Conservation (phyloP, 2,113 vertebrate species). For the Mola mola region DNA sequence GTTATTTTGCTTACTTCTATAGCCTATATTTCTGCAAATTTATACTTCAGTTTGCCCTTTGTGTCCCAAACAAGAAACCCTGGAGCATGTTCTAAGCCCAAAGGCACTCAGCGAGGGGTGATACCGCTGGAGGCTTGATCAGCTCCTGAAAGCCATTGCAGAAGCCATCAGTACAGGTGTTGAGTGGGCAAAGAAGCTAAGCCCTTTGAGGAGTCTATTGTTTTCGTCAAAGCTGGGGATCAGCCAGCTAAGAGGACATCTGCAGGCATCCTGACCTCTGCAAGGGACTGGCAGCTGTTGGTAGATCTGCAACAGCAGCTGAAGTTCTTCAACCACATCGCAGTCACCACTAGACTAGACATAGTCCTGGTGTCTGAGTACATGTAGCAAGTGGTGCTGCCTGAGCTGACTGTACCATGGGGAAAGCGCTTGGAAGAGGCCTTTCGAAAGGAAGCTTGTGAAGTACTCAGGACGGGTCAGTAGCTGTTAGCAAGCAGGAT, state of each 20-base stretch:
- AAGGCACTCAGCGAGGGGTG: background rate
- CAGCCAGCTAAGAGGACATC: background rate
- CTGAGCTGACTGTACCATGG: background rate
- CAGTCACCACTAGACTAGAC: background rate
- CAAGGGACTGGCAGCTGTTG: background rate
- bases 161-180: background rate
- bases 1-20: too few species aligned
- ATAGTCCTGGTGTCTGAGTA: background rate
- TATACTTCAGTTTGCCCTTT: background rate
- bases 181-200: background rate
- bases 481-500: background rate
- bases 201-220: background rate
- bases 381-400: background rate
- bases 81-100: background rate
- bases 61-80: background rate
- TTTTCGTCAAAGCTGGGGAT: background rate
- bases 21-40: too few species aligned
- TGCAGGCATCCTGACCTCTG: background rate
- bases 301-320: background rate
- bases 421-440: background rate
- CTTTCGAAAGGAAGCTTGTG: background rate
- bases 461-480: background rate
- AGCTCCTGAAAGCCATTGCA: background rate
- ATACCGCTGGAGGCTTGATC: background rate
- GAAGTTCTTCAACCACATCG: background rate